phyloP scores from a whole-genome alignment of 2,113 vertebrate species.

The Gracilinanus agilis region DNA sequence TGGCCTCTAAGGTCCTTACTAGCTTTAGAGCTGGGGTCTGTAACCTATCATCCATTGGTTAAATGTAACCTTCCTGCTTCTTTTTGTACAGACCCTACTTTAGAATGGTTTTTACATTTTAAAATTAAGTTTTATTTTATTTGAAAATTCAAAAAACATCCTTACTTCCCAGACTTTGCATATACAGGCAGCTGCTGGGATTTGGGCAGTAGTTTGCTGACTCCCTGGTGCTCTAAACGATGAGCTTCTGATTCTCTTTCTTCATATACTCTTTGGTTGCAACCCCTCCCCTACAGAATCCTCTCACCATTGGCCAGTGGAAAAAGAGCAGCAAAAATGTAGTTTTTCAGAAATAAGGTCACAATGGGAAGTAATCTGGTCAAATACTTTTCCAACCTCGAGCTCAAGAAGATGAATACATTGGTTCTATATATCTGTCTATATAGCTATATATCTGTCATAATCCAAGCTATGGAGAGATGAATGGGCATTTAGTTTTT shows the following conservation, averaged over 20 bases:
- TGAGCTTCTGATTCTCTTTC: not conserved
- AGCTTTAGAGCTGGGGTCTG: not conserved
- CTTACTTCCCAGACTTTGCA: not conserved
- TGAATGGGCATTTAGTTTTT: slow-evolving; percentile 19
- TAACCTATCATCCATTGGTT: not conserved
- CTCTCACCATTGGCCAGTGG: not conserved
- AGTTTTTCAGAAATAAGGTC: not conserved
- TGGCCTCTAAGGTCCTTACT: not conserved
- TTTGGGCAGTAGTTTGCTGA: not conserved
- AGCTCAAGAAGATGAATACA: not conserved
- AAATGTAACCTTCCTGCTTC: not conserved
- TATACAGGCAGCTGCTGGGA: not conserved
- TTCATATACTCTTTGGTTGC: not conserved
- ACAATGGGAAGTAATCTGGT: not conserved
- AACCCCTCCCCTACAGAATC: not conserved
- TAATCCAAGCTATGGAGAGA: not conserved
- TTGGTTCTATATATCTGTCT: not conserved
- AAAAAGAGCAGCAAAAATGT: not conserved
- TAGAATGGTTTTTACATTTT: not conserved
- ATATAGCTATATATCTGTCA: no score
- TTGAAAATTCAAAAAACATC: not conserved
- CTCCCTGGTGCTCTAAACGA: not conserved
- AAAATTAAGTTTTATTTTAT: not conserved
- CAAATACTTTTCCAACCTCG: not conserved
- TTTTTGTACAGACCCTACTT: not conserved